Conservation (phyloP, 2,888 invertebrate species). For the Mechanitis mazaeus region DNA sequence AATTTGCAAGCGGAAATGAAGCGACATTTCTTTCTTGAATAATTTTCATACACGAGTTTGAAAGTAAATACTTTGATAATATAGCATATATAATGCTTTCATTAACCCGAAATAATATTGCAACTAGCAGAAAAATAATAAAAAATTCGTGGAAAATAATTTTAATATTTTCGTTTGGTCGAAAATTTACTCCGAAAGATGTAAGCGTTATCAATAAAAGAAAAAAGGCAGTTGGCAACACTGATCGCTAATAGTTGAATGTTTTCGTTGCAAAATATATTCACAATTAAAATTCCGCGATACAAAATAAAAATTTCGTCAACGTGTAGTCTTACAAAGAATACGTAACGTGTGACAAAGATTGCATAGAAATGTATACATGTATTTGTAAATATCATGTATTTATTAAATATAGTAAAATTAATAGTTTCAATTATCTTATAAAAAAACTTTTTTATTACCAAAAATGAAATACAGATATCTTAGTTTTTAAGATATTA, state of each 20-base stretch:
- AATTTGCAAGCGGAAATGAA: not conserved
- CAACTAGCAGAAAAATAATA: not conserved
- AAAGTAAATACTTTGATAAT: no score
- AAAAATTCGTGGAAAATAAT: not conserved
- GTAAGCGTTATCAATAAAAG: not conserved
- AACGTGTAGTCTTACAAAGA: not conserved
- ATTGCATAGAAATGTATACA: not conserved
- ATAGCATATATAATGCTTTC: no score
- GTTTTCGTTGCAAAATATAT: constrained; percentile 4
- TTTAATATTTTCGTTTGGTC: not conserved
- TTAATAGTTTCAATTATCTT: not conserved
- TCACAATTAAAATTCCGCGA: constrained; percentile 2
- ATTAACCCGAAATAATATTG: no score
- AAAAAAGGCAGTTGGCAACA: not conserved
- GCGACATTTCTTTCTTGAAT: no score
- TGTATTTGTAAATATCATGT: not conserved
- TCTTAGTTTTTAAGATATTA: no score
- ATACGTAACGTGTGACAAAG: not conserved
- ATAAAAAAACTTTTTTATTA: not conserved
- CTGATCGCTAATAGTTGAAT: not conserved
- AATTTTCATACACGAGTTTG: no score
- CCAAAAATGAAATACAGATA: not conserved
- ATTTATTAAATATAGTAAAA: not conserved
- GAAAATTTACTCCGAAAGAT: not conserved
- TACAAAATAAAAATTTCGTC: constrained; percentile 5